Conservation (phyloP, 2,113 vertebrate species). For the Patagioenas fasciata region DNA sequence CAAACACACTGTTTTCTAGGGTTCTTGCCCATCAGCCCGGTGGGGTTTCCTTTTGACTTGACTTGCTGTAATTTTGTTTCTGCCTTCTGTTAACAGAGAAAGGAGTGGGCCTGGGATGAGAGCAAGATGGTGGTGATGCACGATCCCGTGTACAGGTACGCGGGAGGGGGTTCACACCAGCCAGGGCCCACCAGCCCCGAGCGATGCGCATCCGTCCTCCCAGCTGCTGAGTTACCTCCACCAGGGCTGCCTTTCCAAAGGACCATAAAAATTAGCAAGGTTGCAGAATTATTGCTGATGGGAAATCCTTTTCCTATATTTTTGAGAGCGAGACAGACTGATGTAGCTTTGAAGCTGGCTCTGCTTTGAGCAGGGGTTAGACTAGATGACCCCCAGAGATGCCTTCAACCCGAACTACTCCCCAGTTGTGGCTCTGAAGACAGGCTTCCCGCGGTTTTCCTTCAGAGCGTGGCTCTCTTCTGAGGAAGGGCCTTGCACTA, state of each 20-base stretch:
- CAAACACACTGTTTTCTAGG: fast-evolving
- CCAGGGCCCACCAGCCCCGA: background rate
- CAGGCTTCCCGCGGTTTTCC: background rate
- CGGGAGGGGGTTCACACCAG: background rate
- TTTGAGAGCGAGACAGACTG: background rate
- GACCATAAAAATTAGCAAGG: background rate
- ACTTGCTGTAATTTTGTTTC: background rate
- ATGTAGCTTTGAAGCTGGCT: background rate
- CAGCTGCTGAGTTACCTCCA: background rate
- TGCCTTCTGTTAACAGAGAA: slow-evolving; percentile 73
- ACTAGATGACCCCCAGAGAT: background rate
- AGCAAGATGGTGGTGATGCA: slow-evolving; percentile 87
- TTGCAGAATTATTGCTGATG: background rate
- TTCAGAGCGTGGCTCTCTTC: background rate
- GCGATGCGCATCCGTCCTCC: fast-evolving
- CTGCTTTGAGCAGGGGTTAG: slow-evolving; percentile 5
- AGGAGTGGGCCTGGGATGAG: slow-evolving; percentile 87
- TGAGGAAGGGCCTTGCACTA: background rate
- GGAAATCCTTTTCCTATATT: background rate
- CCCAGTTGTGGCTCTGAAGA: background rate
- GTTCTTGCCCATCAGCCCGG: background rate
- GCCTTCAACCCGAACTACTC: background rate
- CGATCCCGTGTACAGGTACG: slow-evolving; percentile 83
- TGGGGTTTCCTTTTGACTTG: background rate
- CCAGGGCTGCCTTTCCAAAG: background rate